A percentile compares a stretch with the other conserved stretches of the same genome.
Conservation (phyloP, 1,140 invertebrate species). For the Meloidogyne exigua region DNA sequence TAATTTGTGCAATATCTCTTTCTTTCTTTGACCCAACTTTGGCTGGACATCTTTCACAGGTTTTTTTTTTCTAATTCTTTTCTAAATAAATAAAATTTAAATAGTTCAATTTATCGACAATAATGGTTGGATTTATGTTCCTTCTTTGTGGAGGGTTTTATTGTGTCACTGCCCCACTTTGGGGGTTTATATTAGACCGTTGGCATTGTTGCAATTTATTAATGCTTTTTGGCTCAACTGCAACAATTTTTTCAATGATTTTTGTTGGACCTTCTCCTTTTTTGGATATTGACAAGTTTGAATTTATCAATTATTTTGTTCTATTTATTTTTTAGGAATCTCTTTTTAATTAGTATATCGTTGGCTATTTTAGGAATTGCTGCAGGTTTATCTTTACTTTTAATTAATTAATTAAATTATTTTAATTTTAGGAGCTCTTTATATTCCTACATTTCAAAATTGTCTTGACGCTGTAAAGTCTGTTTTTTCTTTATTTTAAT, state of each 20-base stretch:
- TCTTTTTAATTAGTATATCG: slow-evolving; percentile 57
- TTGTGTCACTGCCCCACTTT: slow-evolving; percentile 75
- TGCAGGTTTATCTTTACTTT: slow-evolving; percentile 31
- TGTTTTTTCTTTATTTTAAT: slow-evolving; percentile 25
- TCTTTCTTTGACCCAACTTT: slow-evolving; percentile 62
- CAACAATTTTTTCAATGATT: slow-evolving; percentile 59
- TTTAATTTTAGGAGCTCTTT: slow-evolving; percentile 49
- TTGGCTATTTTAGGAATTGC: slow-evolving; percentile 58
- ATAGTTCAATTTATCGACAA: slow-evolving; percentile 73
- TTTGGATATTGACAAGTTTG: slow-evolving; percentile 56
- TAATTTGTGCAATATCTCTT: slow-evolving; percentile 62
- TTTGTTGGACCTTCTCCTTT: slow-evolving; percentile 60
- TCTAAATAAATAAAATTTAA: slow-evolving; percentile 35
- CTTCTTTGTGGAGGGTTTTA: slow-evolving; percentile 82
- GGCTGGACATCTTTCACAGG: slow-evolving; percentile 53
- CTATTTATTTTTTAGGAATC: slow-evolving; percentile 34
- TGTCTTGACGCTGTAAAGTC: slow-evolving; percentile 63
- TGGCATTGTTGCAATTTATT: slow-evolving; percentile 52
- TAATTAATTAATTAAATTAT: not conserved
- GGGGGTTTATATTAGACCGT: slow-evolving; percentile 68
- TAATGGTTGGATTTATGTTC: slow-evolving; percentile 76
- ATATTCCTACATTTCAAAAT: slow-evolving; percentile 63
- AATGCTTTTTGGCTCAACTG: slow-evolving; percentile 57
- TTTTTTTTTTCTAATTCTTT: slow-evolving; percentile 24
- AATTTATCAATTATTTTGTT: slow-evolving; percentile 7